These are phyloP conservation scores for Emydocephalus ijimae DNA, from an alignment of 2,113 vertebrate species.

Conservation along the genomic window DNA sequence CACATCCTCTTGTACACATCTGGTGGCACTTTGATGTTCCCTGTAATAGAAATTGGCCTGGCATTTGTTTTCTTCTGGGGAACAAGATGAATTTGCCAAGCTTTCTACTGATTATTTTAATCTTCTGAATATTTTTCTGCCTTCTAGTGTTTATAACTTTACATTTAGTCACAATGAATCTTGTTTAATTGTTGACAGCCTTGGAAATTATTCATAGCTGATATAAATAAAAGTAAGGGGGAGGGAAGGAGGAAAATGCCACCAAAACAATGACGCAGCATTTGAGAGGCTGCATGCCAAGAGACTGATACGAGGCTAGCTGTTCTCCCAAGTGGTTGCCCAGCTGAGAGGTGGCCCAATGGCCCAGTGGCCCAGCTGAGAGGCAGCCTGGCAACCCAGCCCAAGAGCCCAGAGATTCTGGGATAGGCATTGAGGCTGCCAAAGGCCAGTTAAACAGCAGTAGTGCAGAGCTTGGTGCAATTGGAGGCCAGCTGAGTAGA, in stretches of 20 bases:
- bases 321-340: neutral
- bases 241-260: neutral
- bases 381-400: neutral
- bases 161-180: neutral
- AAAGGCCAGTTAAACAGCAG: neutral
- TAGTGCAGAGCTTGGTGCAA: too few species aligned
- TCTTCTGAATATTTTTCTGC: neutral
- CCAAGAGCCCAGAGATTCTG: neutral
- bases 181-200: neutral
- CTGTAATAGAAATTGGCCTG: neutral
- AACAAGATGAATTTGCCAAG: neutral
- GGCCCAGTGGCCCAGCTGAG: neutral
- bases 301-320: neutral
- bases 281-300: neutral
- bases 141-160: neutral
- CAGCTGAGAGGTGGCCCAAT: neutral
- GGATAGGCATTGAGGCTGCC: neutral
- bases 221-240: neutral
- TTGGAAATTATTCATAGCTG: neutral
- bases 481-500: too few species aligned
- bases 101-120: neutral
- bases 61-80: neutral
- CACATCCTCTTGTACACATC: neutral
- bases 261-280: neutral
- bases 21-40: neutral